Evolutionary conservation across 2,888 invertebrate genomes (phyloP).

Genomic region (Oeneis ivallda): DNA sequence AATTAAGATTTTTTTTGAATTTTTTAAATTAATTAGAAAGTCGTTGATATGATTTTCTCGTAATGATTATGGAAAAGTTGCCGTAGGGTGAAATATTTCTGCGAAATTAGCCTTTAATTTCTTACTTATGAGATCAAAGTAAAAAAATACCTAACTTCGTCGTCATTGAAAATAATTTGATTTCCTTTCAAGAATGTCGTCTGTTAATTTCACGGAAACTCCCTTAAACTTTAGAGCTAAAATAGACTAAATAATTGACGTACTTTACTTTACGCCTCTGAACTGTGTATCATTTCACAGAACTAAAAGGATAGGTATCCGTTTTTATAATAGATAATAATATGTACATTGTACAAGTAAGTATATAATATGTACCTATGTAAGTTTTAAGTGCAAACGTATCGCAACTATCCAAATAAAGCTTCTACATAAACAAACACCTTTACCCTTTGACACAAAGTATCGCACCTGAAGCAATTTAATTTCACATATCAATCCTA

Average conservation of each 20-base stretch:
- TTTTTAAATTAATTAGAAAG: no score
- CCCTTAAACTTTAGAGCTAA: not conserved
- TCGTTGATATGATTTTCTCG: no score
- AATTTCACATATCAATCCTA: conserved; percentile 30
- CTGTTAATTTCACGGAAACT: not conserved
- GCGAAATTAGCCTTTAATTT: conserved; percentile 27
- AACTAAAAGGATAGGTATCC: no score
- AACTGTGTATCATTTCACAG: not conserved
- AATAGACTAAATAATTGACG: not conserved
- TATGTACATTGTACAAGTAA: no score
- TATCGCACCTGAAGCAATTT: conserved; percentile 17
- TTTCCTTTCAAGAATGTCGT: not conserved
- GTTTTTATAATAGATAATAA: no score
- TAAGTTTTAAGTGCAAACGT: not conserved
- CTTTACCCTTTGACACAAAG: conserved; percentile 31
- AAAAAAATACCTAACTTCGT: conserved; percentile 13
- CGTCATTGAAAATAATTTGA: conserved; percentile 9
- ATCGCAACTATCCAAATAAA: conserved; percentile 23
- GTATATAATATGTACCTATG: not conserved
- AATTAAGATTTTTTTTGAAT: conserved; percentile 15
- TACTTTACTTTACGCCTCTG: not conserved
- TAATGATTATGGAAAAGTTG: conserved; percentile 7
- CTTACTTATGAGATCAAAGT: conserved; percentile 14
- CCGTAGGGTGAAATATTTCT: conserved; percentile 2
- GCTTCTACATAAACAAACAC: conserved; percentile 28